Conservation (phyloP, 2,113 vertebrate species). For the Podocnemis expansa region DNA sequence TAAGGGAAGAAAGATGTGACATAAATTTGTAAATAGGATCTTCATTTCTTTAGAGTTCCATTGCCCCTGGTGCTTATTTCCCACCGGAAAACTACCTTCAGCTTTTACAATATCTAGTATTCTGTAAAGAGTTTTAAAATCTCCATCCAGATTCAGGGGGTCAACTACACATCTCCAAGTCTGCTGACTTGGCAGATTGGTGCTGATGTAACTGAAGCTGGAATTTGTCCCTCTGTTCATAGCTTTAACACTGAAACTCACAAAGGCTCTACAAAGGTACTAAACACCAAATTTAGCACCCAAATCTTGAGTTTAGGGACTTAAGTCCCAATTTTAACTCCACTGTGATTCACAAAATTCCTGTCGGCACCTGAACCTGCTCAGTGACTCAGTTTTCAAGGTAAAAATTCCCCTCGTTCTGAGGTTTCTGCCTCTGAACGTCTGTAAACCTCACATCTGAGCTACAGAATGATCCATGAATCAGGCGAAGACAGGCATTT, state of each 20-base stretch:
- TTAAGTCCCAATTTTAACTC: background rate
- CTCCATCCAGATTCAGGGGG: background rate
- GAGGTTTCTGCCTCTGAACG: background rate
- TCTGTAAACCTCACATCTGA: no score
- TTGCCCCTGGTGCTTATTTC: slow-evolving; percentile 31
- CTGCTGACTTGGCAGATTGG: background rate
- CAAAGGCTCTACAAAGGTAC: background rate
- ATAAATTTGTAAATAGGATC: background rate
- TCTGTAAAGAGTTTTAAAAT: slow-evolving; percentile 8
- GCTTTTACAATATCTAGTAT: background rate
- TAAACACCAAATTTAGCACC: background rate
- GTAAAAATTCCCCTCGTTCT: background rate
- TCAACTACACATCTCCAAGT: background rate
- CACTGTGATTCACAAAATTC: background rate
- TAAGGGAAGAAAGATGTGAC: background rate
- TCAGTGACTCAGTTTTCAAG: background rate
- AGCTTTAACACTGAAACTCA: accelerated
- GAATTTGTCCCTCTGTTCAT: accelerated
- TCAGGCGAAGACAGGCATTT: background rate
- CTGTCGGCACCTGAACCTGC: background rate
- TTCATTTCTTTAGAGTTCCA: background rate
- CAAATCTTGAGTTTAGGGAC: no score
- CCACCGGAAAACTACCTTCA: background rate
- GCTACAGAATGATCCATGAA: background rate
- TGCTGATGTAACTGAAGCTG: background rate